Percentiles rank a stretch among this genome's conserved stretches.
Conservation (phyloP, 1,140 invertebrate species). For the Eriosoma lanigerum region DNA sequence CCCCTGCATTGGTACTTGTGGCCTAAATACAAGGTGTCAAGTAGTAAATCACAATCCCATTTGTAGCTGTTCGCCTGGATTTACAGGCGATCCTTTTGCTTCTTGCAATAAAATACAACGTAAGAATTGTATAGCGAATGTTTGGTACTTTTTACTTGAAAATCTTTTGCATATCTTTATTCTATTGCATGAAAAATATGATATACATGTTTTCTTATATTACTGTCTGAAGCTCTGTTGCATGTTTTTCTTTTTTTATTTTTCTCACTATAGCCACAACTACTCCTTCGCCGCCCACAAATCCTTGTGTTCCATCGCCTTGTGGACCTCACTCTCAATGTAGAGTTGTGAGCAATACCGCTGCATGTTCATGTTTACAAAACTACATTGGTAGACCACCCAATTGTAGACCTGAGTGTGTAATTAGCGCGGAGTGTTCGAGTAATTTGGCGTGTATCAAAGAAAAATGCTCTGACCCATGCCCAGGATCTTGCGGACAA, state of each 20-base stretch:
- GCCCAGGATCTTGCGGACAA: conserved; percentile 63
- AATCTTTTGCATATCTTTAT: conserved; percentile 61
- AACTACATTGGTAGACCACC: conserved; percentile 64
- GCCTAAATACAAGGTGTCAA: conserved; percentile 59
- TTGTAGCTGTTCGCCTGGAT: conserved; percentile 58
- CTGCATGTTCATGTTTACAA: conserved; percentile 62
- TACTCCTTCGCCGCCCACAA: conserved; percentile 55
- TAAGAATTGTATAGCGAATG: conserved; percentile 54
- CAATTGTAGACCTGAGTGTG: conserved; percentile 63
- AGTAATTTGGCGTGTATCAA: conserved; percentile 61
- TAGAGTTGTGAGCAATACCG: conserved; percentile 59
- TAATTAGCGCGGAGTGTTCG: conserved; percentile 62
- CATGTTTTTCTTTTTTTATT: conserved; percentile 52
- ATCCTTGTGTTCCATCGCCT: conserved; percentile 62
- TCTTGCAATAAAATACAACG: conserved; percentile 59
- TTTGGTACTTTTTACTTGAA: conserved; percentile 67
- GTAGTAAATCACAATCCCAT: conserved; percentile 60
- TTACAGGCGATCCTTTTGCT: conserved; percentile 62
- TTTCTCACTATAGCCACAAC: conserved; percentile 56
- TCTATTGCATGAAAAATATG: conserved; percentile 61
- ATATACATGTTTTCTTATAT: conserved; percentile 62
- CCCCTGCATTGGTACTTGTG: conserved; percentile 61
- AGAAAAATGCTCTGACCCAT: conserved; percentile 63
- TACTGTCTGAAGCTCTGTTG: conserved; percentile 55
- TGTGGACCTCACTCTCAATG: conserved; percentile 63